Evolutionary conservation across 2,888 invertebrate species (phyloP), one percentile per base, ranked within the genome.

Genomic region (Gari tellinella): DNA sequence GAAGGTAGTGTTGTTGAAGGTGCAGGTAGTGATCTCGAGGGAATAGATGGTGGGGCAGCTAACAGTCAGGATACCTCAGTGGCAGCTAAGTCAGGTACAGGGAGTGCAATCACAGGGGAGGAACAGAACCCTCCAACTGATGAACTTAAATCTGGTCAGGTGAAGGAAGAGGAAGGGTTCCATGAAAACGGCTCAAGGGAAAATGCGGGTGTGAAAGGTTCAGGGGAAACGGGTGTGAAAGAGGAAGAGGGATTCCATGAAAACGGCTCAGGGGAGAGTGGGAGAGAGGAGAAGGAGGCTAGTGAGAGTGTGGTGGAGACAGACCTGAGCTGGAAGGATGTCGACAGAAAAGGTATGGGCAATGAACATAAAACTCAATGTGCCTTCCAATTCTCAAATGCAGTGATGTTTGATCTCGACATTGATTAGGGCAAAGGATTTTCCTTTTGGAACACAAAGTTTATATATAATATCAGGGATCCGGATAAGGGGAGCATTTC

Each of bases 391-490:
- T 90, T 91, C 78, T 81, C 84, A 31, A 91, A 91, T 76, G 81
- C 78, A 61, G 80, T 90, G 15, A 89, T 90, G 80, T 90, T 82
- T 87, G 91, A 91, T 67, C 84, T 91, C 26, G 91, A 91, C 82
- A 74, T 85, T 46, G 88, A 88, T 56, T 87, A 80, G 43, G 46
- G 45, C 57, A 57, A 31, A 17, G 14, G 31, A 7, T 31, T 31
- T 31, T 31, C 31, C 10, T 31, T 31, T 31, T 31, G 4, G 31
- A 7, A 31, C 31, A 31, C 31, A 4, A 31, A 31, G 10, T 10
- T 31, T 4, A 10, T 31, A 31, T 31, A 10, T 7, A n/a, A n/a
- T n/a, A n/a, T n/a, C n/a, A n/a, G n/a, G n/a, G n/a, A n/a, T n/a
- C n/a, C n/a, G n/a, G n/a, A n/a, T n/a, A n/a, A n/a, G n/a, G n/a